phyloP scores from a whole-genome alignment of 2,888 invertebrate genomes.

The Shargacucullia verbasci region DNA sequence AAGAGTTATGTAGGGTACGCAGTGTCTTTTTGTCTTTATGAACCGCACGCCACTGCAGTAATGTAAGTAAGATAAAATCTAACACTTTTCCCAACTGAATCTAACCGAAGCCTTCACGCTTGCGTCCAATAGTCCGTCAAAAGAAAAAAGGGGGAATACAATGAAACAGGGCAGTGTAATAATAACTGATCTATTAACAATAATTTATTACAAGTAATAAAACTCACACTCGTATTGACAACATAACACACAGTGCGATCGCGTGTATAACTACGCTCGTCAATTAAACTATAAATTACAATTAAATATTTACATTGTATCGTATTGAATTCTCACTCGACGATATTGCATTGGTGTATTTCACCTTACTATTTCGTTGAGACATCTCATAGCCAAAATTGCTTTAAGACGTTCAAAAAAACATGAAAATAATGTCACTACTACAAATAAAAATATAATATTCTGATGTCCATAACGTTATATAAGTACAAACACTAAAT shows the following conservation, averaged over 20 bases:
- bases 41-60: too few species aligned
- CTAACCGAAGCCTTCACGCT: too few species aligned
- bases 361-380: constrained; percentile 22
- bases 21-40: too few species aligned
- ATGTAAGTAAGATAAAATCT: too few species aligned
- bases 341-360: constrained; percentile 58
- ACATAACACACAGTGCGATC: constrained; percentile 77
- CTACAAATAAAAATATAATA: constrained; percentile 39
- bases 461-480: constrained; percentile 12
- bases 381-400: constrained; percentile 20
- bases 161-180: constrained; percentile 56
- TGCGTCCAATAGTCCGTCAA: too few species aligned
- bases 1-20: too few species aligned
- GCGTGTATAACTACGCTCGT: constrained; percentile 64
- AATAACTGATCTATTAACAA: constrained; percentile 88
- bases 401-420: constrained; percentile 37
- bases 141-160: constrained; percentile 25
- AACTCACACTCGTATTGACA: constrained; percentile 80
- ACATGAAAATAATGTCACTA: constrained; percentile 26
- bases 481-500: constrained; percentile 49
- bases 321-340: constrained; percentile 49
- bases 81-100: too few species aligned
- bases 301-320: constrained; percentile 77
- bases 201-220: constrained; percentile 85
- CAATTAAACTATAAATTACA: constrained; percentile 69